Evolutionary conservation across 1,140 invertebrate species (phyloP), one percentile per base, ranked within the genome.

Genomic region (Brachionus paranguensis): DNA sequence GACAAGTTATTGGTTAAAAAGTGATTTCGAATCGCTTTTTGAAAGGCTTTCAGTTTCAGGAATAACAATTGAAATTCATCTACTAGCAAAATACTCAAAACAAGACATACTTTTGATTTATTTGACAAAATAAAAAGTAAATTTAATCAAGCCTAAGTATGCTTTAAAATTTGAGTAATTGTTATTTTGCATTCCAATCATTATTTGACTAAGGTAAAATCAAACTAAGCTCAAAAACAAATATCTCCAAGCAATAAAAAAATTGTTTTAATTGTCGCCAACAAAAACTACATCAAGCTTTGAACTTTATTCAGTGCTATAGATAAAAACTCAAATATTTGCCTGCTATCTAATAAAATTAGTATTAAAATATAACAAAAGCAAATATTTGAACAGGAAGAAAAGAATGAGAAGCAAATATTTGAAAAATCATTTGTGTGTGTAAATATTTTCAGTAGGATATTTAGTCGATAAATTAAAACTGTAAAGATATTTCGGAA

Each of bases 371-470:
- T 27, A 72, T 72, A 43, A 68, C 33, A n/a, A 72, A 14, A 72
- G 17, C 17, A 72, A 72, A 72, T 72, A 72, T 72, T 72, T 72
- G 68, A 45, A 72, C 68, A 72, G 68, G 68, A 72, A 72, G 53
- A 41, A 72, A 72, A 37, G 68, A 72, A 72, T 72, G 68, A 72
- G 68, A 72, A 72, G 37, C 68, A 72, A 72, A 72, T 72, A 72
- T 72, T 72, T 43, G 68, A 72, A 17, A 72, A 72, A 72, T 41
- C 17, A 72, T 41, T 72, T 20, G 41, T 43, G 17, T 29, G 27
- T 37, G 68, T 45, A 72, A 72, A 72, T 72, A 72, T 72, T 72
- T 72, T 72, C n/a, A 17, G 33, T 68, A 33, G 27, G 27, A 68
- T 14, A 33, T 68, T 68, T 68, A 33, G 27, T 33, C 12, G 12